These are phyloP conservation scores for Ischnus inquisitorius DNA, from an alignment of 2,888 invertebrate genomes.

Conservation along the genomic window DNA sequence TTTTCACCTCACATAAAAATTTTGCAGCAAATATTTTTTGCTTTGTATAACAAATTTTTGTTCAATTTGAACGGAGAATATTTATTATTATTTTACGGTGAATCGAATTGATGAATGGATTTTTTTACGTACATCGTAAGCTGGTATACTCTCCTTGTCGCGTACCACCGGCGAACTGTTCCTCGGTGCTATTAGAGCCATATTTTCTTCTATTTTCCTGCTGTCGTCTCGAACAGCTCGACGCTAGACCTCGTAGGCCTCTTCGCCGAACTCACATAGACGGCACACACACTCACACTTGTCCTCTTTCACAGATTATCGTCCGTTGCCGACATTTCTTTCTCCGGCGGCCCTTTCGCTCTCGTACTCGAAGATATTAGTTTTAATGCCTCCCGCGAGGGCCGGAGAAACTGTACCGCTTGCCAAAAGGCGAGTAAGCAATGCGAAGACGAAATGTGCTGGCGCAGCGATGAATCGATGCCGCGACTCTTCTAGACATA, in stretches of 20 bases:
- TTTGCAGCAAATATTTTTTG: neutral
- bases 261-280: slow-evolving; percentile 20
- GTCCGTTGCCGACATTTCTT: slow-evolving; percentile 56
- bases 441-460: slow-evolving; percentile 52
- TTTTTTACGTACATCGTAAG: slow-evolving; percentile 88
- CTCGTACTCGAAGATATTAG: slow-evolving; percentile 41
- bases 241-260: slow-evolving; percentile 41
- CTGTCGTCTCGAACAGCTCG: slow-evolving; percentile 38
- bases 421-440: slow-evolving; percentile 57
- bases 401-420: slow-evolving; percentile 44
- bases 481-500: slow-evolving; percentile 23
- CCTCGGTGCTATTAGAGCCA: slow-evolving; percentile 87
- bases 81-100: slow-evolving; percentile 12
- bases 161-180: slow-evolving; percentile 89
- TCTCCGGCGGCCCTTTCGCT: slow-evolving; percentile 15
- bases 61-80: neutral
- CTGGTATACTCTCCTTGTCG: slow-evolving; percentile 89
- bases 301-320: slow-evolving; percentile 51
- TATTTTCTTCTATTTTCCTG: slow-evolving; percentile 67
- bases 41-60: neutral
- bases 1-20: neutral
- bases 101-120: slow-evolving; percentile 23
- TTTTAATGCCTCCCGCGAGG: slow-evolving; percentile 49
- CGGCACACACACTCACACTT: slow-evolving; percentile 29
- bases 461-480: slow-evolving; percentile 64